phyloP scores from a whole-genome alignment of 2,888 invertebrate species.

The Steinernema carpocapsae region DNA sequence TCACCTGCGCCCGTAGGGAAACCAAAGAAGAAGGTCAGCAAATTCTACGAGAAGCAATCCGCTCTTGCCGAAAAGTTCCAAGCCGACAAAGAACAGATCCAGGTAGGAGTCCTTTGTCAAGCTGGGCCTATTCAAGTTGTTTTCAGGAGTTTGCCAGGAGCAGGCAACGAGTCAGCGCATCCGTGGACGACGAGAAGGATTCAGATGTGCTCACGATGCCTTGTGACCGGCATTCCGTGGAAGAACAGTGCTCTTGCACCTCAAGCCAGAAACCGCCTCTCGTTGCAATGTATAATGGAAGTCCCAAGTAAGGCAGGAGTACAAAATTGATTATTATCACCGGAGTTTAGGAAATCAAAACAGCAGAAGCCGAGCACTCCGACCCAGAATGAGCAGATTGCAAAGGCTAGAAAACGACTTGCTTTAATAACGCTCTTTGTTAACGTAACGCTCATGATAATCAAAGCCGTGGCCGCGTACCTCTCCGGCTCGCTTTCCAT shows the following conservation, averaged over 20 bases:
- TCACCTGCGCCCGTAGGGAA: constrained; percentile 22
- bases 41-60: constrained; percentile 67
- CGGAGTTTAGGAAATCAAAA: not conserved
- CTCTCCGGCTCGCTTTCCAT: constrained; percentile 72
- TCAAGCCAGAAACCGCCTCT: constrained; percentile 1
- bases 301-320: constrained; percentile 9
- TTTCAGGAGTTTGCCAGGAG: constrained; percentile 34
- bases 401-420: constrained; percentile 48
- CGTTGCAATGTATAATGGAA: constrained; percentile 24
- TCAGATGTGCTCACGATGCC: not conserved
- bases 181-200: constrained; percentile 10
- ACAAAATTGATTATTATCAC: not conserved
- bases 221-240: constrained; percentile 9
- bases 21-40: constrained; percentile 55
- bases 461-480: constrained; percentile 70
- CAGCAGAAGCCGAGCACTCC: constrained; percentile 8
- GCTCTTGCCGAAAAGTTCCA: constrained; percentile 66
- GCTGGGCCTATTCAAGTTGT: not conserved
- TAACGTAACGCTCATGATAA: constrained; percentile 69
- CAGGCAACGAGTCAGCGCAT: not conserved
- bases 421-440: constrained; percentile 58
- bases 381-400: not conserved
- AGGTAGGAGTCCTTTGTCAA: constrained; percentile 43
- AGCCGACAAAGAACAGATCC: constrained; percentile 63
- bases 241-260: constrained; percentile 22